phyloP scores from a whole-genome alignment of 1,140 invertebrate species.

The Amyelois transitella region DNA sequence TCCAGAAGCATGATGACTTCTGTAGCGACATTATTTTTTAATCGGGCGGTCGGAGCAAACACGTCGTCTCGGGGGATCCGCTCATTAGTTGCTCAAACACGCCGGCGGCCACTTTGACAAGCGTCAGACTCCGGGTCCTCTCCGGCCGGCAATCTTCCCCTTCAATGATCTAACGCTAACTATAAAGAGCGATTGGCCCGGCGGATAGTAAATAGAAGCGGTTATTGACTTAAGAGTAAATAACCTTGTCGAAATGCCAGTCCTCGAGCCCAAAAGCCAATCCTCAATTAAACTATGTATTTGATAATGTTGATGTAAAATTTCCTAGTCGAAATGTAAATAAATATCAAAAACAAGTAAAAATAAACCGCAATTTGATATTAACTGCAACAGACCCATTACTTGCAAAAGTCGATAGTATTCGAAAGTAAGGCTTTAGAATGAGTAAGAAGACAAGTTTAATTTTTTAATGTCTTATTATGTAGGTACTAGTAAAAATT shows the following conservation, averaged over 20 bases:
- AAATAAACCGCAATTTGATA: no score
- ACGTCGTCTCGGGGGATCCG: constrained; percentile 52
- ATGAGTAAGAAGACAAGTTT: no score
- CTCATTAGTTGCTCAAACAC: constrained; percentile 67
- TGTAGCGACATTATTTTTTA: neutral
- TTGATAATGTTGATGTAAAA: no score
- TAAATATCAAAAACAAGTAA: no score
- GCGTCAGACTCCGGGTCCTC: constrained; percentile 40
- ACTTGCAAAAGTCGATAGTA: no score
- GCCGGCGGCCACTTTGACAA: constrained; percentile 67
- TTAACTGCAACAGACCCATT: no score
- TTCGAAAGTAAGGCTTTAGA: no score
- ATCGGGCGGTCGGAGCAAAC: constrained; percentile 55
- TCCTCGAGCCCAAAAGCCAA: neutral
- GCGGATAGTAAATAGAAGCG: constrained; percentile 37
- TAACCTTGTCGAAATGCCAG: neutral
- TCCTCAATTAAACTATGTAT: neutral
- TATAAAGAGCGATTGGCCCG: constrained; percentile 46
- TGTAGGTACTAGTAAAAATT: no score
- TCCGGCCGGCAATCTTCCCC: constrained; percentile 43
- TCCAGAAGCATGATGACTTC: constrained; percentile 25
- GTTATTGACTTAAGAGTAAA: constrained; percentile 5
- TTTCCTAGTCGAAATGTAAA: no score
- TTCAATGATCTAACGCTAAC: constrained; percentile 55
- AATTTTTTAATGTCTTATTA: no score